phyloP scores from a whole-genome alignment of 2,888 invertebrate species.

The Cryptocheilus praepositus region DNA sequence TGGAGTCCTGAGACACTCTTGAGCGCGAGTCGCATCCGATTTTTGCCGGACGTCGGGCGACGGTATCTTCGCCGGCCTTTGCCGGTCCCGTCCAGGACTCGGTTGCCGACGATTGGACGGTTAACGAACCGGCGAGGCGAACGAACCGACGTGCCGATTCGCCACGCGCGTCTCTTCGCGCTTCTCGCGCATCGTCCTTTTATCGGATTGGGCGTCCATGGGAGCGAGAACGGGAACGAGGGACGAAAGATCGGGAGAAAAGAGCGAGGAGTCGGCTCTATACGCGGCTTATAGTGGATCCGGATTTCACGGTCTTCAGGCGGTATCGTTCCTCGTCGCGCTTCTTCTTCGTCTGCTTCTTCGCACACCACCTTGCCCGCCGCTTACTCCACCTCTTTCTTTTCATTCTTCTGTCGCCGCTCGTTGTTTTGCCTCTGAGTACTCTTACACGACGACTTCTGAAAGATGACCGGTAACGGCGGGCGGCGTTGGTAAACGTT shows the following conservation, averaged over 20 bases:
- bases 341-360: conserved; percentile 28
- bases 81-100: neutral
- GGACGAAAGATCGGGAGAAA: conserved; percentile 3
- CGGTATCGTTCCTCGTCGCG: conserved; percentile 49
- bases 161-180: conserved; percentile 58
- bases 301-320: conserved; percentile 59
- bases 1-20: neutral
- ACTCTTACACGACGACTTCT: no score
- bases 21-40: neutral
- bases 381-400: conserved; percentile 13
- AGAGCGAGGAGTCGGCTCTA: conserved; percentile 35
- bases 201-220: conserved; percentile 55
- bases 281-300: conserved; percentile 52
- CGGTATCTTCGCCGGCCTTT: neutral
- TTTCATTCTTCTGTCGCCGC: neutral
- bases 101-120: conserved; percentile 51
- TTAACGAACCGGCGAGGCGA: conserved; percentile 60
- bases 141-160: conserved; percentile 54
- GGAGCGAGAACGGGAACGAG: conserved; percentile 17
- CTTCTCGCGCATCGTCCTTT: conserved; percentile 53
- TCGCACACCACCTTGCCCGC: conserved; percentile 14
- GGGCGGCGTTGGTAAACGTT: no score
- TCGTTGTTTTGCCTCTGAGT: no score
- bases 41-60: conserved; percentile 7
- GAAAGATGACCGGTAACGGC: no score